phyloP scores from a whole-genome alignment of 2,113 vertebrate species.

The Saguinus imperator region DNA sequence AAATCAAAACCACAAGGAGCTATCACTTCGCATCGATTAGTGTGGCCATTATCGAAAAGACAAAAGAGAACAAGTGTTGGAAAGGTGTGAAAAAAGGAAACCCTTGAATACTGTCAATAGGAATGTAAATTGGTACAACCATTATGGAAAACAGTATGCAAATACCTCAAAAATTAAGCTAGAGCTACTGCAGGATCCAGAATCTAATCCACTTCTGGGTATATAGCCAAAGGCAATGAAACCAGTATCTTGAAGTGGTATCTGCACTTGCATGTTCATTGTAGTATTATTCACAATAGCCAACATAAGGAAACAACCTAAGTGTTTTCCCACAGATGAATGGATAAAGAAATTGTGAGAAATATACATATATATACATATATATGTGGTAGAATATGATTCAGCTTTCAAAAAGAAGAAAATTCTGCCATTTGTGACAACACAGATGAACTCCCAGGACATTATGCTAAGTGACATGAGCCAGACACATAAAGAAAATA shows the following conservation, averaged over 20 bases:
- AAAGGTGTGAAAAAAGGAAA: background rate
- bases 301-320: too few relatives aligned
- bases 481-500: background rate
- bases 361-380: background rate
- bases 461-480: background rate
- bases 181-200: background rate
- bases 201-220: background rate
- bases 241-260: background rate
- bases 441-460: background rate
- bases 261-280: background rate
- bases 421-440: background rate
- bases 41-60: background rate
- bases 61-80: background rate
- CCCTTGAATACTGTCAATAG: background rate
- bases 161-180: background rate
- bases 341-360: background rate
- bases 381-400: background rate
- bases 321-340: background rate
- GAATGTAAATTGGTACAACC: background rate
- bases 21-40: background rate
- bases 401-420: background rate
- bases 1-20: background rate
- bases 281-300: background rate
- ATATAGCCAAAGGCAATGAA: background rate
- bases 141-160: background rate